Conservation (phyloP, 2,888 invertebrate species). For the Anagyrus pseudococci region DNA sequence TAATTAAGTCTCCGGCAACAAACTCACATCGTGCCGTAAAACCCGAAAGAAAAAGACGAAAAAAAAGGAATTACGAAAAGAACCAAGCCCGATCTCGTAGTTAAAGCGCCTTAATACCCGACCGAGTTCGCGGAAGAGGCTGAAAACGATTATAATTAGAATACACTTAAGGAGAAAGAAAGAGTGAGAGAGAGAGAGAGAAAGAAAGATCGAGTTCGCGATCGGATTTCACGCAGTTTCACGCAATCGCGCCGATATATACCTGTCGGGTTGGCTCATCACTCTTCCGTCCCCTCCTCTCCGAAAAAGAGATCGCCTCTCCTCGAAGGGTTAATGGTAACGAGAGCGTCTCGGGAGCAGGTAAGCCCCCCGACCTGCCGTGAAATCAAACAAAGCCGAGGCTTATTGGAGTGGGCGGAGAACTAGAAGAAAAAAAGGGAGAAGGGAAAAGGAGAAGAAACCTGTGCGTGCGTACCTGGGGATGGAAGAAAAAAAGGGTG, state of each 20-base stretch:
- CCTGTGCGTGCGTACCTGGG: background rate
- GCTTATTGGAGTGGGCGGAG: background rate
- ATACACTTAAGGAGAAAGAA: no score
- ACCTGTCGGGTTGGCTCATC: slow-evolving; percentile 5
- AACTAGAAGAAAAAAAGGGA: background rate
- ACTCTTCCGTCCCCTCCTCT: background rate
- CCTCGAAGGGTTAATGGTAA: background rate
- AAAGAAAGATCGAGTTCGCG: no score
- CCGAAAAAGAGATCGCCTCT: background rate
- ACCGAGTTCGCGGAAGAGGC: background rate
- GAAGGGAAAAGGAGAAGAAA: background rate
- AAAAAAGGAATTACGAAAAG: background rate
- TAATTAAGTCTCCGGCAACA: no score
- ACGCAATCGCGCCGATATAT: background rate
- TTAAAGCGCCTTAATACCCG: background rate
- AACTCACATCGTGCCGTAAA: no score
- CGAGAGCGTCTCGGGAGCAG: background rate
- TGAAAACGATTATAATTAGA: background rate
- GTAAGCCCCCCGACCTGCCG: no score
- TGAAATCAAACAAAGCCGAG: slow-evolving; percentile 20
- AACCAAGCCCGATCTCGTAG: background rate
- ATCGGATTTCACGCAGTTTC: background rate
- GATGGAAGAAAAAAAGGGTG: background rate
- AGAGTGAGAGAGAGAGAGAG: no score
- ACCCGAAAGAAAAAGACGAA: slow-evolving; percentile 5